Evolutionary conservation across 2,888 invertebrate genomes (phyloP), one percentile per base, ranked within the genome.

Genomic region (Drosophila anomalipes): DNA sequence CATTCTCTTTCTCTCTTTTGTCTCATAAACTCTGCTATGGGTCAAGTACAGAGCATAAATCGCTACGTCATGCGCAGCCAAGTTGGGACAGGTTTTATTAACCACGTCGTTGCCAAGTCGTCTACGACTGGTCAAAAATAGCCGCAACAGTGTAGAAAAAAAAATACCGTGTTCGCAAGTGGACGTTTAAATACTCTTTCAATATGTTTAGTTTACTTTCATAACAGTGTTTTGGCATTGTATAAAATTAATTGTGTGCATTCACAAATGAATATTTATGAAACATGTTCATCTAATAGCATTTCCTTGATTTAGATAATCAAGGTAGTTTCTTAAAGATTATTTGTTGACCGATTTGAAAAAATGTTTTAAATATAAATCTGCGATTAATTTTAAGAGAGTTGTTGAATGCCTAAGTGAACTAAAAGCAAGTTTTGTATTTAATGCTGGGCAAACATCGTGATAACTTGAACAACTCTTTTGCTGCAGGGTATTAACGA

Each of bases 81-180:
- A 54, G 65, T 62, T 74, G 70, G 58, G 64, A 57, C 60, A 49
- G 59, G 32, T 65, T 77, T 81, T 81, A 62, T 70, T 69, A 67
- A 61, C 82, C 80, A 76, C 79, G 75, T 79, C 88, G 86, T 86
- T 86, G 83, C 88, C 88, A 79, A 79, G 86, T 68, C 85, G 82
- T 82, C 87, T 82, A 58, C 77, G 67, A 60, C 35, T 56, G 64
- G 65, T 62, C 68, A 47, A 71, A 77, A 81, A 41, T 60, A 60
- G 54, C 61, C 53, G 54, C 49, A 70, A 71, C 51, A 56, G 64
- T 54, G 49, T 56, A 7, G 41, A 22, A 16, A 28, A 33, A n/a
- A 6, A 1, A 12, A 7, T 14, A 0, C 4, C 4, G 6, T 16
- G 10, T 14, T 0, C 9, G 4, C 22, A 28, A 33, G 22, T n/a